Percentiles rank a stretch among this genome's conserved stretches.
These are phyloP conservation scores for Sesia apiformis DNA, from an alignment of 2,888 invertebrate genomes.

Conservation along the genomic window DNA sequence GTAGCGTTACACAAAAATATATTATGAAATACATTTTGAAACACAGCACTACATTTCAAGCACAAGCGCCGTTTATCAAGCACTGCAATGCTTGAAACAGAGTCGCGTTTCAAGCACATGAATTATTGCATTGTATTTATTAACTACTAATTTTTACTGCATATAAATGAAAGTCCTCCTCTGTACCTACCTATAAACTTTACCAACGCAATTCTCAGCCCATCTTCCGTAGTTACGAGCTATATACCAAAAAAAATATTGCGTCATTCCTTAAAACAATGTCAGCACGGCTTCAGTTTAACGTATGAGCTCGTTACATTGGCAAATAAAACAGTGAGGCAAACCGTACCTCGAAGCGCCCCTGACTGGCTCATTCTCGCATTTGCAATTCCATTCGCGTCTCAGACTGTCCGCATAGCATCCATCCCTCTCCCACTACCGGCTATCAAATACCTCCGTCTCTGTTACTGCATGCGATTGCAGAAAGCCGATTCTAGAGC, in stretches of 20 bases:
- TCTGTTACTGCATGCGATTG: slow-evolving; percentile 40
- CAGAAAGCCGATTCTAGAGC: slow-evolving; percentile 49
- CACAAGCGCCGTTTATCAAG: too few relatives aligned
- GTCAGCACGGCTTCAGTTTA: background rate
- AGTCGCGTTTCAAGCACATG: too few relatives aligned
- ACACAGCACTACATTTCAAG: too few relatives aligned
- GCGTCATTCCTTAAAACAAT: background rate
- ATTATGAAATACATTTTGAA: too few relatives aligned
- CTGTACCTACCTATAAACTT: too few relatives aligned
- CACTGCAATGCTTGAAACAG: too few relatives aligned
- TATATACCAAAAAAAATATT: background rate
- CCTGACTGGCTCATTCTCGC: slow-evolving; percentile 24
- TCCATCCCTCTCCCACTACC: slow-evolving; percentile 16
- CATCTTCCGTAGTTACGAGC: too few relatives aligned
- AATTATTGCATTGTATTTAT: too few relatives aligned
- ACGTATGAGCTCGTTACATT: background rate
- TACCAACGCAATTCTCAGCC: too few relatives aligned
- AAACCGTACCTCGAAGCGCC: slow-evolving; percentile 16
- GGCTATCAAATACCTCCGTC: slow-evolving; percentile 2
- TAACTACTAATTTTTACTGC: too few relatives aligned
- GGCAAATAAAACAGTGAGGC: slow-evolving; percentile 24
- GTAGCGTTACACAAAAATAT: too few relatives aligned
- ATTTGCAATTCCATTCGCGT: slow-evolving; percentile 62
- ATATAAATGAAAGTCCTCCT: too few relatives aligned
- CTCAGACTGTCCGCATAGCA: slow-evolving; percentile 53